Evolutionary conservation across 2,113 vertebrate species (phyloP), one percentile per base, ranked within the genome.

Genomic region (Labrus mixtus): DNA sequence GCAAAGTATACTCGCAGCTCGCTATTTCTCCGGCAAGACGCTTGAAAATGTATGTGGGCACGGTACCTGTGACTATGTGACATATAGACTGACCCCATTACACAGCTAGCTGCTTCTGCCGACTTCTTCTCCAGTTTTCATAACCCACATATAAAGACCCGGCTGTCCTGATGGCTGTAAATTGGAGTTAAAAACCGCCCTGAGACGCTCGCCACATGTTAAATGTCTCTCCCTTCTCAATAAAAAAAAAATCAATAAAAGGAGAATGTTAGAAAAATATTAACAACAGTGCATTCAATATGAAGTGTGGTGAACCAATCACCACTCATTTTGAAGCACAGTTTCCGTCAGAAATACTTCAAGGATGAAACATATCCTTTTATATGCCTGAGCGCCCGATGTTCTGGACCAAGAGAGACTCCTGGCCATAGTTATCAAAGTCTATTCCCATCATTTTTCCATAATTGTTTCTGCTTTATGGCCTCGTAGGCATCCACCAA

Each of bases 391-490:
- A 46, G 20, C 63, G 58, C 68, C 68, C 65, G 60, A 76, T 37
- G 58, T 69, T 83, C 36, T 62, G 53, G 67, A 69, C 78, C 59
- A 48, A 84, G 63, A 88, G 67, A 61, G 62, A 79, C 73, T 57
- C 66, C 56, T 19, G 60, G 50, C 53, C 59, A 67, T 60, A 79
- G 41, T 84, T 82, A 81, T 55, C 46, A 13, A 58, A 71, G 63
- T 82, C 76, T 83, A 62, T 48, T 48, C 8, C 46, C 6, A 48
- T 48, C 15, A 51, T 51, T 48, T 85, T 82, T 73, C 74, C 69
- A 63, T 82, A 78, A 85, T 37, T 78, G 59, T 74, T 74, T 78
- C 77, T 81, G 78, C 76, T 85, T 88, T 76, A 84, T 65, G 67
- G 58, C 51, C 25, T 76, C 73, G 69, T 59, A 74, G 71, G 68